phyloP scores from a whole-genome alignment of 2,888 invertebrate genomes.

The Andrena chrysosceles region DNA sequence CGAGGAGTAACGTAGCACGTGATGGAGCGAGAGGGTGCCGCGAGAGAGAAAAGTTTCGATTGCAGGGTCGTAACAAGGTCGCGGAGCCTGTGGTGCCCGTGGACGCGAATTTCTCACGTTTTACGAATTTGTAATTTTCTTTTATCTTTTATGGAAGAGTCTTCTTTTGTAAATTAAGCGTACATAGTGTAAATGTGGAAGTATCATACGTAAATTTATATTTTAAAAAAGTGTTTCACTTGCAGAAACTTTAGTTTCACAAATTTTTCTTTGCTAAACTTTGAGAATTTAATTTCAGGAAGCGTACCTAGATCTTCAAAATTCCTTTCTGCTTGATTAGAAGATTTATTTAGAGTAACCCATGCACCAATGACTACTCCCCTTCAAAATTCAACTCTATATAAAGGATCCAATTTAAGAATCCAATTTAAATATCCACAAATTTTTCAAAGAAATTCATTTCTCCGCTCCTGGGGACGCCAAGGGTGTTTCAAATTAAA shows the following conservation, averaged over 20 bases:
- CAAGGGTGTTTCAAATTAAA: too few relatives aligned
- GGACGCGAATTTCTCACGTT: neutral
- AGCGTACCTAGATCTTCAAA: too few relatives aligned
- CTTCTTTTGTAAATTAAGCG: neutral
- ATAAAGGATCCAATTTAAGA: neutral
- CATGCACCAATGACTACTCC: too few relatives aligned
- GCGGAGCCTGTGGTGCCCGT: neutral
- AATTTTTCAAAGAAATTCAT: neutral
- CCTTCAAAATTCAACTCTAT: neutral
- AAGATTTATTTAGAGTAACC: too few relatives aligned
- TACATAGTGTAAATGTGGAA: neutral
- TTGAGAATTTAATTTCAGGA: too few relatives aligned
- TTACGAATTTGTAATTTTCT: neutral
- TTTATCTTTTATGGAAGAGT: neutral
- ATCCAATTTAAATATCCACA: neutral
- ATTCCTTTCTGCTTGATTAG: too few relatives aligned
- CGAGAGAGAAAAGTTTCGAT: slow-evolving; percentile 51
- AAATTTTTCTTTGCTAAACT: too few relatives aligned
- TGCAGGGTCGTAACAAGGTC: slow-evolving; percentile 57
- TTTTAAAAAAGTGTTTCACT: too few relatives aligned
- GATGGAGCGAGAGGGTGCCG: slow-evolving; percentile 27
- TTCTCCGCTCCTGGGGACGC: too few relatives aligned
- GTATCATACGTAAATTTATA: too few relatives aligned
- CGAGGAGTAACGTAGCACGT: slow-evolving; percentile 47
- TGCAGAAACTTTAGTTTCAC: too few relatives aligned